Conservation (phyloP, 2,888 invertebrate genomes). For the Rhingia campestris region DNA sequence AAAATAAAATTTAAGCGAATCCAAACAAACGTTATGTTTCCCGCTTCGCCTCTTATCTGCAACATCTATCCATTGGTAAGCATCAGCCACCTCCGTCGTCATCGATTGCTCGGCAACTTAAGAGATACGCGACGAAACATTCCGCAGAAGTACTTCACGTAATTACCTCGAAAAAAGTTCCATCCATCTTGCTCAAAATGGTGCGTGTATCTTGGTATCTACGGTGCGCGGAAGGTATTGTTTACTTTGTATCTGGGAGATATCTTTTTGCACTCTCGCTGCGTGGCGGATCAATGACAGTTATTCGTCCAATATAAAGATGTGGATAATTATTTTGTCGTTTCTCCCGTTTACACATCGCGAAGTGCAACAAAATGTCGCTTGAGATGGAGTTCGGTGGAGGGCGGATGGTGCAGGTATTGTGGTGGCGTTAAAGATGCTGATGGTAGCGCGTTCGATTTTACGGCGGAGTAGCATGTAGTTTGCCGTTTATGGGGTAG, state of each 20-base stretch:
- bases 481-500: neutral
- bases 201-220: slow-evolving; percentile 31
- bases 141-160: slow-evolving; percentile 55
- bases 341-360: slow-evolving; percentile 30
- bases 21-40: slow-evolving; percentile 39
- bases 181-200: slow-evolving; percentile 56
- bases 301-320: slow-evolving; percentile 36
- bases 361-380: slow-evolving; percentile 50
- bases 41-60: slow-evolving; percentile 6
- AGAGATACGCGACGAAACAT: slow-evolving; percentile 44
- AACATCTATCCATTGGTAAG: neutral
- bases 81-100: slow-evolving; percentile 21
- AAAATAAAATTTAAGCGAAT: slow-evolving; percentile 30
- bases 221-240: slow-evolving; percentile 9
- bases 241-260: slow-evolving; percentile 27
- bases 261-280: slow-evolving; percentile 61
- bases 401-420: neutral
- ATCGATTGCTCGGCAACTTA: slow-evolving; percentile 30
- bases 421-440: slow-evolving; percentile 28
- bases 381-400: slow-evolving; percentile 5
- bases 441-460: slow-evolving; percentile 32
- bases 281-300: slow-evolving; percentile 60
- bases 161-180: slow-evolving; percentile 51
- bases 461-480: slow-evolving; percentile 30
- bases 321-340: slow-evolving; percentile 41